These are phyloP conservation scores for Mystacides longicornis DNA, from an alignment of 2,888 invertebrate species.

Conservation along the genomic window DNA sequence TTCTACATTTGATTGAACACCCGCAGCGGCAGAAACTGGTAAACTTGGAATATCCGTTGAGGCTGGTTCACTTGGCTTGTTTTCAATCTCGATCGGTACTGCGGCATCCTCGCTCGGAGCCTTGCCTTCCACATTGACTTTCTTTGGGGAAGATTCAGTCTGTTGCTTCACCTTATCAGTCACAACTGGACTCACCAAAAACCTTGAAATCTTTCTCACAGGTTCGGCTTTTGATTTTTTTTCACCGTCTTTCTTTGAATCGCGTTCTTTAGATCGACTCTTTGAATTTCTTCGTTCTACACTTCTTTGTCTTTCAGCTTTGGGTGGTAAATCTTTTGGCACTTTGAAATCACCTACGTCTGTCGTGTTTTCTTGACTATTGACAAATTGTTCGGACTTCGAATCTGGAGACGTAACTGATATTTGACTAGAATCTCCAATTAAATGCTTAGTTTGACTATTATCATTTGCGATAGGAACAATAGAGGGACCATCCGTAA, in stretches of 20 bases:
- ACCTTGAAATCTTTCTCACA: conserved; percentile 68
- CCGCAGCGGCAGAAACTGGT: neutral
- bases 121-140: conserved; percentile 12
- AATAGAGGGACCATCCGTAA: conserved; percentile 10
- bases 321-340: conserved; percentile 17
- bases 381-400: conserved; percentile 17
- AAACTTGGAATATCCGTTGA: neutral
- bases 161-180: conserved; percentile 28
- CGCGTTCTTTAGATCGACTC: neutral
- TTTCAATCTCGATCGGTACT: neutral
- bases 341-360: neutral
- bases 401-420: conserved; percentile 13
- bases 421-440: conserved; percentile 23
- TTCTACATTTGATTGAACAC: neutral
- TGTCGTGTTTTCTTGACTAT: conserved; percentile 7
- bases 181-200: conserved; percentile 74
- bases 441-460: conserved; percentile 21
- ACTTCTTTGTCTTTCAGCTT: conserved; percentile 12
- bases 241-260: neutral
- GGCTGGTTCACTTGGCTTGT: neutral
- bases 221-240: conserved; percentile 45
- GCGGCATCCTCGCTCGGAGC: neutral
- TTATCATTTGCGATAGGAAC: conserved; percentile 10
- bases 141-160: conserved; percentile 27
- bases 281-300: conserved; percentile 3